Base-by-base conservation (phyloP, 2,797 vertebrate species). In the Chelidonichthys spinosus region DNA sequence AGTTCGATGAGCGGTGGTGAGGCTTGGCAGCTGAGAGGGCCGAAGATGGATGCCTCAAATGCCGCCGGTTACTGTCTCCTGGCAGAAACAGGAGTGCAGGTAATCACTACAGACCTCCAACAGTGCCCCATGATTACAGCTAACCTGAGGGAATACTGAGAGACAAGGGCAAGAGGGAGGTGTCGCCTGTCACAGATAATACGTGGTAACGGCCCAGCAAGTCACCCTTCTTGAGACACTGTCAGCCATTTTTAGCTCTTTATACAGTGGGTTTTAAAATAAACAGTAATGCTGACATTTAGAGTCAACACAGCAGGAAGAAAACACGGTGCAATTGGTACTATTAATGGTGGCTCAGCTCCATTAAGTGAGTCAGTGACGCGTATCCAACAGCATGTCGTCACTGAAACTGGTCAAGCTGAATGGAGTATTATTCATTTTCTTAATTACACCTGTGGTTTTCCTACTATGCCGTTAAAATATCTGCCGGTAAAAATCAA, bases 1-100 rank as follows among this genome's bases (percentile, higher is more conserved):
- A 69, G 77, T 64, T 85, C 47, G 39, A 13, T 71, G 79, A 79
- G 63, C 78, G 67, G 67, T 66, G 78, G 70, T 17, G 50, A 83
- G 63, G 55, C 67, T 58, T 70, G 77, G 52, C 69, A 66, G 32
- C 68, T 62, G 36, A 58, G 72, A 59, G 6, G 40, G 81, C 71
- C 9, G 14, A 81, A 85, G 82, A 90, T 61, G 52, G 76, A 84
- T 83, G 75, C 55, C 68, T 72, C 65, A 54, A 72, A 85, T 63
- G 50, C 32, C 35, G 39, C 56, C 33, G 52, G 78, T 63, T 46
- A 53, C 13, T 63, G 52, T 55, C 43, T 72, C 6, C 70, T 58
- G 63, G n/a, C 69, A 77, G 69, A 76, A 74, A 88, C 56, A 76
- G 72, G 37, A 54, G 9, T 42, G 39, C 33, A 56, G 43, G 74